Evolutionary conservation across 2,888 invertebrate species (phyloP).

Genomic region (Phalangium opilio): DNA sequence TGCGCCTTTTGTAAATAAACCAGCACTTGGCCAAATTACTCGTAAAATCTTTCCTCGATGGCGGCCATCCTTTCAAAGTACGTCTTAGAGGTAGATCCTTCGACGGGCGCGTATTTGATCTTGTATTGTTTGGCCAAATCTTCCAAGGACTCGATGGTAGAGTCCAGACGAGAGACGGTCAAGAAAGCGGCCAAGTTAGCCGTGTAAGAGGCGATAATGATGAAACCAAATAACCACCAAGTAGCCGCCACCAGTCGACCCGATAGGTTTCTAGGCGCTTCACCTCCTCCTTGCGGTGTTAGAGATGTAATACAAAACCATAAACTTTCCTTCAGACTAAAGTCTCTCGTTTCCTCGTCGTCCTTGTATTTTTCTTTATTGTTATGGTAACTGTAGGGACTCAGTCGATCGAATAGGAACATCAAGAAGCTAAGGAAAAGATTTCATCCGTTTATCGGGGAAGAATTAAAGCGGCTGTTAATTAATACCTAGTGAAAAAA

Average conservation of each 20-base stretch:
- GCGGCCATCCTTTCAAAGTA: slow-evolving; percentile 93
- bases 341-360: slow-evolving; percentile 74
- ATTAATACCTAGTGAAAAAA: slow-evolving; percentile 77
- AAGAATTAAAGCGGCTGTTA: too few species aligned
- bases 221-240: slow-evolving; percentile 98
- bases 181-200: slow-evolving; percentile 95
- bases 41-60: slow-evolving; percentile 85
- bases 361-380: slow-evolving; percentile 73
- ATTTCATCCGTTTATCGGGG: too few species aligned
- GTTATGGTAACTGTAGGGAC: slow-evolving; percentile 92
- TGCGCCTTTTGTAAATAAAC: too few species aligned
- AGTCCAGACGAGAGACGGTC: slow-evolving; percentile 74
- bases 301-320: slow-evolving; percentile 99
- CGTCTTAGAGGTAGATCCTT: slow-evolving; percentile 74
- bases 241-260: slow-evolving; percentile 90
- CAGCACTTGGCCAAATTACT: slow-evolving; percentile 52
- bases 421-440: slow-evolving; percentile 55
- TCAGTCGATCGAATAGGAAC: slow-evolving; percentile 94
- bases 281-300: slow-evolving; percentile 86
- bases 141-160: slow-evolving; percentile 80
- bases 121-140: slow-evolving; percentile 91
- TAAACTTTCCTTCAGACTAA: slow-evolving; percentile 85
- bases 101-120: slow-evolving; percentile 82
- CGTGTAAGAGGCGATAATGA: slow-evolving; percentile 96
- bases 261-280: slow-evolving; percentile 89